A percentile compares a stretch with the other conserved stretches of the same genome.
These are phyloP conservation scores for Gambusia affinis DNA, from an alignment of 2,113 vertebrate species.

Conservation along the genomic window DNA sequence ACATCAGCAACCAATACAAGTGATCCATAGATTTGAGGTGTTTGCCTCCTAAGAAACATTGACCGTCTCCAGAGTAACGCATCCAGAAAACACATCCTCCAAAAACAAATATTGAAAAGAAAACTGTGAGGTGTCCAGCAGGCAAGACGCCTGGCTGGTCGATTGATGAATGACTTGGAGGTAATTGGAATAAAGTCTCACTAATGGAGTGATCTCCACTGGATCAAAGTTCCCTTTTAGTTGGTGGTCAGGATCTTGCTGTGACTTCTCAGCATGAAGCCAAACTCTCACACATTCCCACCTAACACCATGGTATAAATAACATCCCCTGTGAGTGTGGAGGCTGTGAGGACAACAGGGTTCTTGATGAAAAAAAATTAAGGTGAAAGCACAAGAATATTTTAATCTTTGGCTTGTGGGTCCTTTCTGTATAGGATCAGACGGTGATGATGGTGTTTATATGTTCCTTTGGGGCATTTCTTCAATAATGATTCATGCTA, in stretches of 20 bases:
- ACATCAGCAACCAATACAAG: background rate
- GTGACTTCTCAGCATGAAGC: conserved; percentile 22
- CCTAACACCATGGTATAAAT: conserved; percentile 15
- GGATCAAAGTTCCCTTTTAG: conserved; percentile 57
- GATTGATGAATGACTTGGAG: conserved; percentile 62
- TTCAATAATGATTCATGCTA: background rate
- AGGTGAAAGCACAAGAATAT: background rate
- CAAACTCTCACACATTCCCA: conserved; percentile 4
- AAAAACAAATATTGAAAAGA: conserved; percentile 1
- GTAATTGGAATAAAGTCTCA: conserved; percentile 54
- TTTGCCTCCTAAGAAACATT: conserved; percentile 8
- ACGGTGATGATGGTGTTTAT: background rate
- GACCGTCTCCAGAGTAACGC: conserved; percentile 15
- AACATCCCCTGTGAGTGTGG: conserved; percentile 18
- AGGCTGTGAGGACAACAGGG: conserved; percentile 8
- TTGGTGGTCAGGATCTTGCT: conserved; percentile 29
- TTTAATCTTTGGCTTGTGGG: too few relatives aligned
- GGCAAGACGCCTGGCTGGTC: conserved; percentile 5
- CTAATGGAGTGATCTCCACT: conserved; percentile 62
- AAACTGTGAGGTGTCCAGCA: conserved; percentile 23
- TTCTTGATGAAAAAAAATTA: background rate
- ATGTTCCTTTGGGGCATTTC: background rate
- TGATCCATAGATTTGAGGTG: background rate
- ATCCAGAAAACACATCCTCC: conserved; percentile 11
- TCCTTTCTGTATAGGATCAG: background rate